Percentiles rank a stretch among this genome's conserved stretches.
Conservation (phyloP, 2,888 invertebrate species). For the Andrena haemorrhoa region DNA sequence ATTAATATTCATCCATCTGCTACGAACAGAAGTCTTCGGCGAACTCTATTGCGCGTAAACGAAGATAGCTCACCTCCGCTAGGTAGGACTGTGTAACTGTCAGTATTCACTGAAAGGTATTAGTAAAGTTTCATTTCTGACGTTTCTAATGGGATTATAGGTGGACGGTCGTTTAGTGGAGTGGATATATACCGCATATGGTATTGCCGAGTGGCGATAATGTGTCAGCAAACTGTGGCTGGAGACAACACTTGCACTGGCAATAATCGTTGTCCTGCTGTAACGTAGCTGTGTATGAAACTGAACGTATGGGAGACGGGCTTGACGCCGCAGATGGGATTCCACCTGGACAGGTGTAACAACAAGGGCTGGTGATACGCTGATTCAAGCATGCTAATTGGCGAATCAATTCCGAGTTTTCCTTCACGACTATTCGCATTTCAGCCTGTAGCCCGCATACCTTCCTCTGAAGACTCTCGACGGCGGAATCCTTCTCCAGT, state of each 20-base stretch:
- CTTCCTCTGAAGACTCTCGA: slow-evolving; percentile 88
- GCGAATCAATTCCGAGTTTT: slow-evolving; percentile 87
- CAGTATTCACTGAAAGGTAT: slow-evolving; percentile 19
- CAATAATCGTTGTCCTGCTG: slow-evolving; percentile 69
- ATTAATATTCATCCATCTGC: neutral
- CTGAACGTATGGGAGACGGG: slow-evolving; percentile 51
- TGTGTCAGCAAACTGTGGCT: slow-evolving; percentile 55
- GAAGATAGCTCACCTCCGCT: slow-evolving; percentile 36
- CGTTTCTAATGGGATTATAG: neutral
- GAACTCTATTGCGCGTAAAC: neutral
- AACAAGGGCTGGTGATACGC: slow-evolving; percentile 69
- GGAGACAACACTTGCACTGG: slow-evolving; percentile 69
- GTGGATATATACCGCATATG: slow-evolving; percentile 60
- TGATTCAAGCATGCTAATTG: slow-evolving; percentile 84
- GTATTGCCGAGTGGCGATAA: slow-evolving; percentile 56
- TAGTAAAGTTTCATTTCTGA: slow-evolving; percentile 1
- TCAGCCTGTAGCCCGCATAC: slow-evolving; percentile 88
- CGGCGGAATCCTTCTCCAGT: slow-evolving; percentile 88
- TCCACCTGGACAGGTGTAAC: slow-evolving; percentile 67
- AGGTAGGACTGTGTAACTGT: slow-evolving; percentile 18
- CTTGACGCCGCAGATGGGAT: slow-evolving; percentile 55
- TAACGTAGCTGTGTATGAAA: slow-evolving; percentile 58
- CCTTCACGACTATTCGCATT: slow-evolving; percentile 88
- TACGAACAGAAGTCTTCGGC: neutral
- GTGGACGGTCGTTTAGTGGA: neutral